phyloP scores from a whole-genome alignment of 92 coral and sea anemone species.

The Pocillopora meandrina region DNA sequence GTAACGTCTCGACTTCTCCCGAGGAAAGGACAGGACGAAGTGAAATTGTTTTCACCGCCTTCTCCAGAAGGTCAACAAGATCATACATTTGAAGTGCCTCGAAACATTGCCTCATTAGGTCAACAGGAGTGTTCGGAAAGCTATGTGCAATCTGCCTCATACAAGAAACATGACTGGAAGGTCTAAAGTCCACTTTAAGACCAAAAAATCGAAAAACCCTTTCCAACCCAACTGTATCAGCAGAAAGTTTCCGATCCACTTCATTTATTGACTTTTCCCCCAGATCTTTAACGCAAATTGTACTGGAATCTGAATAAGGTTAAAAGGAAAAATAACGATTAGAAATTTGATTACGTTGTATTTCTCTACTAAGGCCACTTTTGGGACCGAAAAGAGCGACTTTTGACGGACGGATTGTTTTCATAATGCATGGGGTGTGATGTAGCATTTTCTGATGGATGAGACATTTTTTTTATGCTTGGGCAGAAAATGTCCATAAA shows the following conservation, averaged over 20 bases:
- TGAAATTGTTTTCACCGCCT: background rate
- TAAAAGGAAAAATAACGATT: too few relatives aligned
- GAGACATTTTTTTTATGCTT: too few relatives aligned
- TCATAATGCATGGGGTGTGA: too few relatives aligned
- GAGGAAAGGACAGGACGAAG: constrained; percentile 1
- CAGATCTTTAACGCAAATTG: background rate
- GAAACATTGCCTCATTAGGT: background rate
- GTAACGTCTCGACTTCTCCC: background rate
- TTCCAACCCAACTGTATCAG: background rate
- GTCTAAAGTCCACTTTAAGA: background rate
- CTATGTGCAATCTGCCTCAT: background rate
- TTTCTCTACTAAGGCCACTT: too few relatives aligned
- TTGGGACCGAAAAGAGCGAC: too few relatives aligned
- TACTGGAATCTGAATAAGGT: too few relatives aligned
- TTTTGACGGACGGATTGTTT: too few relatives aligned
- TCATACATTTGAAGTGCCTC: constrained; percentile 6
- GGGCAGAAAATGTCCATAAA: too few relatives aligned
- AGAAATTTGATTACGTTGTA: too few relatives aligned
- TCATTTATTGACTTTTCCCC: background rate
- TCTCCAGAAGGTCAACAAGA: background rate
- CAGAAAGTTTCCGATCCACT: background rate
- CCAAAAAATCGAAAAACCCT: background rate
- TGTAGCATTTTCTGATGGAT: too few relatives aligned
- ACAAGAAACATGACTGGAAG: background rate
- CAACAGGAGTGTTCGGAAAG: constrained; percentile 20